These are phyloP conservation scores for Sebastes matsubarae DNA, from an alignment of 2,797 vertebrate species.

Conservation along the genomic window DNA sequence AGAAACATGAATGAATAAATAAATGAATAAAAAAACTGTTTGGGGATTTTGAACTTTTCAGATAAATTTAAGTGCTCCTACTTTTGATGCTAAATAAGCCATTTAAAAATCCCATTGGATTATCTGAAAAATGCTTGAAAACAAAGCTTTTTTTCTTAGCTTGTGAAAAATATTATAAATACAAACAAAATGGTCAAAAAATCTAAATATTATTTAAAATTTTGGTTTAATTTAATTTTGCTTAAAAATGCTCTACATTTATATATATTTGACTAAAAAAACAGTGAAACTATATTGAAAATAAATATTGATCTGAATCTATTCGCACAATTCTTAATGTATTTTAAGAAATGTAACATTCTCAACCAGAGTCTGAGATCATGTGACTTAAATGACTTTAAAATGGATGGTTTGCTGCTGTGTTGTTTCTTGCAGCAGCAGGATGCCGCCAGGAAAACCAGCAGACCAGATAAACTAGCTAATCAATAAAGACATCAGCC, in stretches of 20 bases:
- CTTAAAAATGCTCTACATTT: not conserved
- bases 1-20: not conserved
- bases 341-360: not conserved
- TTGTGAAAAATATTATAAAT: not conserved
- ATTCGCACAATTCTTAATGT: not conserved
- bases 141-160: not conserved
- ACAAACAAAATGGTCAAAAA: no score
- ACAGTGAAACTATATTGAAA: not conserved
- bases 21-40: not conserved
- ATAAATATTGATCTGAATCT: not conserved
- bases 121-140: not conserved
- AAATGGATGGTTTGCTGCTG: not conserved
- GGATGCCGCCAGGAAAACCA: slow-evolving; percentile 5
- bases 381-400: not conserved
- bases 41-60: not conserved
- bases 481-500: slow-evolving; percentile 46
- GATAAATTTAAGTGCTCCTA: not conserved
- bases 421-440: slow-evolving; percentile 2
- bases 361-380: not conserved
- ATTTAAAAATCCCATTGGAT: not conserved
- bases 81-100: not conserved
- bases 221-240: no score
- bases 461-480: slow-evolving; percentile 33
- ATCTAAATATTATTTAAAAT: no score
- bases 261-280: not conserved